Conservation (phyloP, 2,888 invertebrate genomes). For the Troides oblongomaculatus region DNA sequence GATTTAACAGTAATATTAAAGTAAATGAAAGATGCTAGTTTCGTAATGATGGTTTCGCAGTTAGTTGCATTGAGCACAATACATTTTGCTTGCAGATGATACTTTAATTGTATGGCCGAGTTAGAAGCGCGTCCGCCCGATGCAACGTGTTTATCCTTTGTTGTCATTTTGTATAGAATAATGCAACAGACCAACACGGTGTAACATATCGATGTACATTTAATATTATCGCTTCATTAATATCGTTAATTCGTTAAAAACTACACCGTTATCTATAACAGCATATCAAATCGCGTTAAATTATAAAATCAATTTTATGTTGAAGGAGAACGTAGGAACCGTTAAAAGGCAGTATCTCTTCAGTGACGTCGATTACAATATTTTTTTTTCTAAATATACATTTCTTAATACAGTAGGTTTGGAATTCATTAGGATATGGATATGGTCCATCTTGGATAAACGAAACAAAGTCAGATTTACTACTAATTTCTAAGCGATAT, state of each 20-base stretch:
- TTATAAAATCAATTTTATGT: too few species aligned
- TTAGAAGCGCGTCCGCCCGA: slow-evolving; percentile 41
- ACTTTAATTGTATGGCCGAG: slow-evolving; percentile 35
- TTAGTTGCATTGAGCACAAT: slow-evolving; percentile 26
- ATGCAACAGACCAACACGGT: slow-evolving; percentile 1
- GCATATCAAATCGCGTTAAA: neutral
- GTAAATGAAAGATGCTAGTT: slow-evolving; percentile 11
- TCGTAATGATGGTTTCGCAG: slow-evolving; percentile 24
- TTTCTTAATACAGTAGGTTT: too few species aligned
- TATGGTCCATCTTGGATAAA: too few species aligned
- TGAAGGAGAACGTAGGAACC: too few species aligned
- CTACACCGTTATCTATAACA: neutral
- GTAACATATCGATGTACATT: neutral
- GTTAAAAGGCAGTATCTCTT: too few species aligned
- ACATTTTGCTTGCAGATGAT: slow-evolving; percentile 29
- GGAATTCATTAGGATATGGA: too few species aligned
- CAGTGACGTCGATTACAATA: too few species aligned
- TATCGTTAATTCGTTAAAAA: neutral
- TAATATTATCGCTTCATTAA: neutral
- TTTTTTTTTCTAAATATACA: too few species aligned
- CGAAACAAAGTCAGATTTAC: too few species aligned
- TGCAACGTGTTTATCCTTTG: slow-evolving; percentile 30
- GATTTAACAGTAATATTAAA: neutral
- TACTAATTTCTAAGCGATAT: too few species aligned
- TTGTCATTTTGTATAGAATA: slow-evolving; percentile 15